Base-by-base conservation (phyloP, 1,140 invertebrate species). In the Eurosta solidaginis region DNA sequence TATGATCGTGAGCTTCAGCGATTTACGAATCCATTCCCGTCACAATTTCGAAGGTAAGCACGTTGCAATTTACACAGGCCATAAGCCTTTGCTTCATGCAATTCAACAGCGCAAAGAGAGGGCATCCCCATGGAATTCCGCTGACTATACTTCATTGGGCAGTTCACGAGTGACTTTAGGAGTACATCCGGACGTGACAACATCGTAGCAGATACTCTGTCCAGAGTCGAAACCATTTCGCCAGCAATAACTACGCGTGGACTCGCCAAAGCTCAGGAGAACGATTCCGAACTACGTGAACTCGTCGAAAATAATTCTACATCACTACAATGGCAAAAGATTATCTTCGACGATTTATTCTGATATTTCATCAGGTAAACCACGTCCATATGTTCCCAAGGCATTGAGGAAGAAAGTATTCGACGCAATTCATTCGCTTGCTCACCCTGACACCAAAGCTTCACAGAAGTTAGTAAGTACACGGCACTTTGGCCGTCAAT, bases 1-100 rank as follows among this genome's bases (percentile, higher is more conserved):
- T 89, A 88, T 74, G 83, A 89, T 79, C 73, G 87, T 2, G 87
- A 89, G 81, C 80, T 90, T 0, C 73, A 85, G 86, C 84, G 2
- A 81, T 83, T 4, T 87, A 84, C 78, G 9, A 9, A 22, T 78
- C 82, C 0, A 80, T 78, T 88, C 89, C 78, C 50, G 77, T 27
- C 80, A 85, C 40, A 78, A 84, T 33, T n/a, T 89, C 1, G 86
- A 88, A 81, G 83, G 81, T 2, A 42, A 80, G 29, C 6, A 79
- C n/a, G 81, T 87, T 40, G 78, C 29, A 0, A 81, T 87, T 12
- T 81, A 47, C 59, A 87, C 83, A 1, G 82, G 86, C 68, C 85
- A 88, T 54, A 85, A 86, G 78, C 85, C 86, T 9, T 59, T 87
- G 14, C 78, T 75, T 12, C 81, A 75, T 59, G 82, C 82, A 0